Conservation (phyloP, 2,888 invertebrate genomes). For the Perizoma affinitatum region DNA sequence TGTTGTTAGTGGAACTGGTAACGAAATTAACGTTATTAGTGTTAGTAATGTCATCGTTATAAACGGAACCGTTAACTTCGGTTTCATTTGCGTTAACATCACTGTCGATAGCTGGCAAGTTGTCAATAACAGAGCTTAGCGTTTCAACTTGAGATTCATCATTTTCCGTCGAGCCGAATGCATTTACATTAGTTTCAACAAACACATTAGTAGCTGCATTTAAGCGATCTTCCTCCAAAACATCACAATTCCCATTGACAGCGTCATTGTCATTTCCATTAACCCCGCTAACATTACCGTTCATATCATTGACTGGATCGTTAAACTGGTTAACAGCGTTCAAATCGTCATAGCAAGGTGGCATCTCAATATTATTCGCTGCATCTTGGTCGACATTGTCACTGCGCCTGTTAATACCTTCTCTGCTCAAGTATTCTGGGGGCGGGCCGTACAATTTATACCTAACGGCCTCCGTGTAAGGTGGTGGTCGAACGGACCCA, state of each 20-base stretch:
- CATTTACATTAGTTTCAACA: slow-evolving; percentile 26
- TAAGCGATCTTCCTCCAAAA: slow-evolving; percentile 19
- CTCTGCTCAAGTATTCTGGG: slow-evolving; percentile 68
- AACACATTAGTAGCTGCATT: slow-evolving; percentile 29
- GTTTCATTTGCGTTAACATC: slow-evolving; percentile 71
- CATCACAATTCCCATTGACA: neutral
- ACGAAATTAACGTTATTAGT: slow-evolving; percentile 5
- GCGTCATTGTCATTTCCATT: slow-evolving; percentile 16
- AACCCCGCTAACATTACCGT: slow-evolving; percentile 1
- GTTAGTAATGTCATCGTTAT: neutral
- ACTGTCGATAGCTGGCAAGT: slow-evolving; percentile 72
- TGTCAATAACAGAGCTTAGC: slow-evolving; percentile 66
- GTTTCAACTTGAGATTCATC: slow-evolving; percentile 44
- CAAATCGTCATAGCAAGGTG: slow-evolving; percentile 71
- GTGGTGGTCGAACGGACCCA: slow-evolving; percentile 59
- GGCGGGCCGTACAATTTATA: slow-evolving; percentile 76
- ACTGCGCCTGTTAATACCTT: slow-evolving; percentile 47
- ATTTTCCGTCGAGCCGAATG: slow-evolving; percentile 24
- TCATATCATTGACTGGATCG: slow-evolving; percentile 3
- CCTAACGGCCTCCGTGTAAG: slow-evolving; percentile 71
- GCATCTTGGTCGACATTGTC: slow-evolving; percentile 60
- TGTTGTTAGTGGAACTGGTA: slow-evolving; percentile 2
- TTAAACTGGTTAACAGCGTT: slow-evolving; percentile 29
- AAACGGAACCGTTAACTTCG: slow-evolving; percentile 16
- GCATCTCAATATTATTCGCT: slow-evolving; percentile 68